A percentile compares a stretch with the other conserved stretches of the same genome.
Evolutionary conservation across 2,888 invertebrate species (phyloP).

Genomic region (Stegophylla sp.): DNA sequence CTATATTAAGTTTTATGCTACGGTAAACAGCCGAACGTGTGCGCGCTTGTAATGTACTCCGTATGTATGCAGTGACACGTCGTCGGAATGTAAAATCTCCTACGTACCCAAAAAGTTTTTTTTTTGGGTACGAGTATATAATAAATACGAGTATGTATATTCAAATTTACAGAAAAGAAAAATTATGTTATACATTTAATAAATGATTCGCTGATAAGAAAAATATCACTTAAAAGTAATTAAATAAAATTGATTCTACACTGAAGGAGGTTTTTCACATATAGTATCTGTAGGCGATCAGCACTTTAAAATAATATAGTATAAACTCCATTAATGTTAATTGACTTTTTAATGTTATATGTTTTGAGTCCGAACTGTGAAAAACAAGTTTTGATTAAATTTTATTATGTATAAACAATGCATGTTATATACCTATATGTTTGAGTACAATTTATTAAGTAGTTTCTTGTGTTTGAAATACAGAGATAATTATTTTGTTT

Average conservation of each 20-base stretch:
- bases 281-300: background rate
- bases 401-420: background rate
- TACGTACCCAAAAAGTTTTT: too few relatives aligned
- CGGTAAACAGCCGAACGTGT: too few relatives aligned
- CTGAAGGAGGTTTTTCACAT: background rate
- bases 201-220: constrained; percentile 26
- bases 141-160: too few relatives aligned
- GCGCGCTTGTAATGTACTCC: too few relatives aligned
- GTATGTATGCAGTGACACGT: constrained; percentile 29
- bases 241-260: constrained; percentile 27
- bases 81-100: constrained; percentile 37
- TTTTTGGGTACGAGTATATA: too few relatives aligned
- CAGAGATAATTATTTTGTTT: background rate
- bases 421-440: background rate
- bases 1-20: too few relatives aligned
- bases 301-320: too few relatives aligned
- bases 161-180: too few relatives aligned
- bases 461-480: constrained; percentile 10
- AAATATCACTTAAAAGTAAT: constrained; percentile 15
- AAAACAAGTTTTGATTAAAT: constrained; percentile 22
- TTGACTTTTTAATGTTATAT: constrained; percentile 28
- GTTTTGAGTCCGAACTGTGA: constrained; percentile 16
- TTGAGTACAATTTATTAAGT: constrained; percentile 28
- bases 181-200: background rate
- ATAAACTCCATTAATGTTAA: constrained; percentile 9